These are phyloP conservation scores for Anthopleura xanthogrammica DNA, from an alignment of 92 coral and sea anemone species.

Conservation along the genomic window DNA sequence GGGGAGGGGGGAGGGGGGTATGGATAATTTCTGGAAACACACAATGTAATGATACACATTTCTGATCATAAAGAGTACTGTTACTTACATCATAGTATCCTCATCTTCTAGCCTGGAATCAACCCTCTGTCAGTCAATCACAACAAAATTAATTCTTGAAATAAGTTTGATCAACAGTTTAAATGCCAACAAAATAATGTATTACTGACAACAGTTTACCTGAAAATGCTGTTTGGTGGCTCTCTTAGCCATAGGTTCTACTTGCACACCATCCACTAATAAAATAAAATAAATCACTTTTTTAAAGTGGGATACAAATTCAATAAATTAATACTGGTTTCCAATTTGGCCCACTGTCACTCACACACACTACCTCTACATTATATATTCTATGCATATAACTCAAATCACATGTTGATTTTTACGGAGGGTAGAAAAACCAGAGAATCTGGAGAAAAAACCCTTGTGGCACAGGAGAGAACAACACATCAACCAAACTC, in stretches of 20 bases:
- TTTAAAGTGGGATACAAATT: no score
- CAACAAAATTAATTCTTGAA: neutral
- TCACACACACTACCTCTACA: no score
- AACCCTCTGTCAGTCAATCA: neutral
- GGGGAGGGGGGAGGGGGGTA: no score
- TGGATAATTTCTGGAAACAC: no score
- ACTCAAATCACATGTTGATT: no score
- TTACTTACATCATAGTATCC: slow-evolving; percentile 26
- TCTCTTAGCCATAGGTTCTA: slow-evolving; percentile 81
- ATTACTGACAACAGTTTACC: slow-evolving; percentile 9
- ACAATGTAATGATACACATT: neutral
- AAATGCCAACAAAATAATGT: neutral
- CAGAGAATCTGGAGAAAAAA: no score
- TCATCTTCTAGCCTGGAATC: slow-evolving; percentile 9
- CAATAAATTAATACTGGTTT: no score
- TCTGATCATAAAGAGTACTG: neutral
- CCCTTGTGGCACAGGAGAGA: no score
- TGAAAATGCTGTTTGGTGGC: slow-evolving; percentile 76
- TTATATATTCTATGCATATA: no score
- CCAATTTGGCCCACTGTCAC: no score
- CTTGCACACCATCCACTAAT: slow-evolving; percentile 84
- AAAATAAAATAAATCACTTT: neutral
- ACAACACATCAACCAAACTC: no score
- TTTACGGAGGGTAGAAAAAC: no score
- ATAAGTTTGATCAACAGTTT: neutral